Percentiles rank a stretch among this genome's conserved stretches.
Conservation (phyloP, 2,797 vertebrate species). For the Falco columbarius region DNA sequence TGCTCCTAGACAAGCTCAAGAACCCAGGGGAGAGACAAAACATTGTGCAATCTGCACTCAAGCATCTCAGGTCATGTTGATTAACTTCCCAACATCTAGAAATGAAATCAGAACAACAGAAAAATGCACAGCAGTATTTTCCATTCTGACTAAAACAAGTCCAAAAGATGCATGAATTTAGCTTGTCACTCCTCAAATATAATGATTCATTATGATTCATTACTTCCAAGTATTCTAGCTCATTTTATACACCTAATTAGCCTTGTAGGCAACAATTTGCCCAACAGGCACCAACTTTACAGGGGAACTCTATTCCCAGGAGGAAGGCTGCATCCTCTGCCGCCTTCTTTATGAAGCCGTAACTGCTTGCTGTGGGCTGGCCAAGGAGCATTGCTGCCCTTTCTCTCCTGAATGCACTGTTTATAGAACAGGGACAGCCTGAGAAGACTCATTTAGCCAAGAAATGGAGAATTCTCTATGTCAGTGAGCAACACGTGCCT, state of each 20-base stretch:
- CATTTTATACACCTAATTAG: conserved; percentile 30
- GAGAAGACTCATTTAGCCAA: background rate
- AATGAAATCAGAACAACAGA: background rate
- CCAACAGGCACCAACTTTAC: background rate
- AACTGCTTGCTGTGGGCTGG: background rate
- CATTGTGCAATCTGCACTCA: background rate
- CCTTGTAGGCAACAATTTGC: background rate
- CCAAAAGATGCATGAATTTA: background rate
- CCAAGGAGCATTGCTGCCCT: background rate
- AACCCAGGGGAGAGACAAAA: background rate
- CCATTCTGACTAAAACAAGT: conserved; percentile 11
- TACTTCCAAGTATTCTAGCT: background rate
- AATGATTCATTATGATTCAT: conserved; percentile 1
- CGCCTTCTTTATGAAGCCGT: background rate
- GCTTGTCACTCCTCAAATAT: background rate
- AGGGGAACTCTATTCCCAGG: background rate
- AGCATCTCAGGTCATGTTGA: background rate
- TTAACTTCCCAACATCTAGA: background rate
- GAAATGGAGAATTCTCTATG: background rate
- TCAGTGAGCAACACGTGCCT: background rate
- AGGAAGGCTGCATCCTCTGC: background rate
- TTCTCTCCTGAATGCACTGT: background rate
- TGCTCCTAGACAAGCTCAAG: background rate
- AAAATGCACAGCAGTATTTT: background rate
- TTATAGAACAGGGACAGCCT: background rate